Evolutionary conservation across 2,888 invertebrate species (phyloP).

Genomic region (Dendrolimus houi): DNA sequence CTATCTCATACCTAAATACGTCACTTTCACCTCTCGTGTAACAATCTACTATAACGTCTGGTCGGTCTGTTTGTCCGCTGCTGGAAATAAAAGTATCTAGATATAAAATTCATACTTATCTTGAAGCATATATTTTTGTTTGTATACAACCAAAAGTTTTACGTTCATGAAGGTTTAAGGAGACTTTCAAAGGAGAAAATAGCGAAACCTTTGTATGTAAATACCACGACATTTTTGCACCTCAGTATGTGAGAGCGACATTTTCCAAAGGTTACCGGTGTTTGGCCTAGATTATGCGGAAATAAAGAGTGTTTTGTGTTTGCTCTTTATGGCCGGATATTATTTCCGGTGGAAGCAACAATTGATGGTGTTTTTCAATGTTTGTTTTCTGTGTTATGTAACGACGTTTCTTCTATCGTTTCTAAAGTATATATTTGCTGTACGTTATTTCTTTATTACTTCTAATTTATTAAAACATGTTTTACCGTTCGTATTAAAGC

Average conservation of each 20-base stretch:
- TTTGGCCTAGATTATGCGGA: neutral
- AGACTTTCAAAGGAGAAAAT: conserved; percentile 4
- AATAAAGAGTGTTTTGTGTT: neutral
- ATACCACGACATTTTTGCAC: conserved; percentile 3
- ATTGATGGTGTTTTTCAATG: neutral
- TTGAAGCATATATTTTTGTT: neutral
- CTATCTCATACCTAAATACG: no score
- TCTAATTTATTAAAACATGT: no score
- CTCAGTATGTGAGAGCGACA: conserved; percentile 4
- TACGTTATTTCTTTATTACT: no score
- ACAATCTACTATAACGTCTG: no score
- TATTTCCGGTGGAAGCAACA: neutral
- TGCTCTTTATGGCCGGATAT: neutral
- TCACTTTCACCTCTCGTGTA: no score
- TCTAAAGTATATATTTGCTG: no score
- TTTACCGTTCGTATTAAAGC: no score
- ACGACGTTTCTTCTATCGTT: neutral
- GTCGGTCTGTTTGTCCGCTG: no score
- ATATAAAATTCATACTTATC: neutral
- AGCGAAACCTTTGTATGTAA: conserved; percentile 2
- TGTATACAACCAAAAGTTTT: neutral
- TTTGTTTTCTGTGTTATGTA: neutral
- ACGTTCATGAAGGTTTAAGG: neutral
- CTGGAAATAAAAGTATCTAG: no score
- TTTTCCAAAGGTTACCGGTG: conserved; percentile 5